phyloP scores from a whole-genome alignment of 2,797 vertebrate genomes.

The Neosilurus hyrtlii region DNA sequence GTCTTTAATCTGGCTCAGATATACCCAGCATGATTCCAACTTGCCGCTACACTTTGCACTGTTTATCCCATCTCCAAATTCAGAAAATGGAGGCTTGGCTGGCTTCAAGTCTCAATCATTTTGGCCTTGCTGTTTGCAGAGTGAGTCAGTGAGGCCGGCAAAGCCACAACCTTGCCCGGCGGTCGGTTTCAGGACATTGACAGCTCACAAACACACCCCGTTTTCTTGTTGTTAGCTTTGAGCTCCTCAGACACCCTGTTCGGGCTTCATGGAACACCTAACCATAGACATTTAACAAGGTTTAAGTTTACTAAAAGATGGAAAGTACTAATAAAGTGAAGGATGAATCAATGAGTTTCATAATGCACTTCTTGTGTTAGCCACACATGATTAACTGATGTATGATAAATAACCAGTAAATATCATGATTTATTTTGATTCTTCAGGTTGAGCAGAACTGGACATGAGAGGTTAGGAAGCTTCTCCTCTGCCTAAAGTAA shows the following conservation, averaged over 20 bases:
- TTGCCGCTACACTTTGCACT: conserved; percentile 33
- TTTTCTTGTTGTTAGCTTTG: conserved; percentile 29
- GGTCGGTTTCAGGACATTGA: conserved; percentile 28
- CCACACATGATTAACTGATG: conserved; percentile 6
- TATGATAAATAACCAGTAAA: conserved; percentile 8
- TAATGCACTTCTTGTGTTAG: conserved; percentile 13
- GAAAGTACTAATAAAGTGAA: conserved; percentile 21
- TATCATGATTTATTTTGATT: neutral
- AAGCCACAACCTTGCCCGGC: conserved; percentile 33
- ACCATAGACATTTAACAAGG: conserved; percentile 20
- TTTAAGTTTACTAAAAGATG: neutral
- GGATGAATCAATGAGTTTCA: conserved; percentile 14
- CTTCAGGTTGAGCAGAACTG: neutral
- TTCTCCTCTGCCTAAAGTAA: conserved; percentile 5
- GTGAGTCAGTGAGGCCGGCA: conserved; percentile 36
- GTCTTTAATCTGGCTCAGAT: conserved; percentile 14
- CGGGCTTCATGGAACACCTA: conserved; percentile 5
- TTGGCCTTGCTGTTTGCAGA: conserved; percentile 49
- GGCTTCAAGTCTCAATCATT: conserved; percentile 43
- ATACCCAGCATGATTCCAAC: neutral
- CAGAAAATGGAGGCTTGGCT: conserved; percentile 40
- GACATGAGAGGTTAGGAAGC: neutral
- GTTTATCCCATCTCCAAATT: conserved; percentile 40
- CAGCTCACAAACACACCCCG: conserved; percentile 25
- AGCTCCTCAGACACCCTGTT: conserved; percentile 2